Conservation (phyloP, 64 coral and sea anemone species). For the Montipora capricornis region DNA sequence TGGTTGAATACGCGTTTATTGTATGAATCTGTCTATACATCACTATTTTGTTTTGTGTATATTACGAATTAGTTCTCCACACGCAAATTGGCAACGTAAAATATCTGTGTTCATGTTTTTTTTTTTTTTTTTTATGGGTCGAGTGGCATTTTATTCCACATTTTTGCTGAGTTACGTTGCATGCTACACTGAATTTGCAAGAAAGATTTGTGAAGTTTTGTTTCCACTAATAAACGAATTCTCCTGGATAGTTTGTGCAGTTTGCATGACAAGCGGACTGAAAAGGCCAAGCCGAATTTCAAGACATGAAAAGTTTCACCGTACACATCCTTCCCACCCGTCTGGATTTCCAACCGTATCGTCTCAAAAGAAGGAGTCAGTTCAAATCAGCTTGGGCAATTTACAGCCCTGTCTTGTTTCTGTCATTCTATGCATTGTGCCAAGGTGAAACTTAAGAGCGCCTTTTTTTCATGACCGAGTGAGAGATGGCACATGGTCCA, state of each 20-base stretch:
- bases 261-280: neutral
- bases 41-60: conserved; percentile 18
- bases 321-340: neutral
- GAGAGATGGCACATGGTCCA: no score
- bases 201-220: neutral
- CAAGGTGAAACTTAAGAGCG: neutral
- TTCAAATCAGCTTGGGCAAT: conserved; percentile 3
- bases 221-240: conserved; percentile 16
- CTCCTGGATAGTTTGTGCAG: conserved; percentile 1
- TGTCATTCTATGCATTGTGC: neutral
- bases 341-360: neutral
- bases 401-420: conserved; percentile 15
- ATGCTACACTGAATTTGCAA: neutral
- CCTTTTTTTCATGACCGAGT: no score
- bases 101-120: neutral
- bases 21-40: conserved; percentile 21
- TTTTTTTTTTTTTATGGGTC: neutral
- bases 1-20: neutral
- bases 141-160: neutral
- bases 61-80: neutral
- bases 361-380: neutral
- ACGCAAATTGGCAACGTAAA: neutral
- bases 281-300: neutral
- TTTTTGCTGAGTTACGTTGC: conserved; percentile 28
- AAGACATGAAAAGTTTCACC: neutral